Evolutionary conservation across 2,797 vertebrate species (phyloP), one percentile per base, ranked within the genome.

Genomic region (Xyrichtys novacula): DNA sequence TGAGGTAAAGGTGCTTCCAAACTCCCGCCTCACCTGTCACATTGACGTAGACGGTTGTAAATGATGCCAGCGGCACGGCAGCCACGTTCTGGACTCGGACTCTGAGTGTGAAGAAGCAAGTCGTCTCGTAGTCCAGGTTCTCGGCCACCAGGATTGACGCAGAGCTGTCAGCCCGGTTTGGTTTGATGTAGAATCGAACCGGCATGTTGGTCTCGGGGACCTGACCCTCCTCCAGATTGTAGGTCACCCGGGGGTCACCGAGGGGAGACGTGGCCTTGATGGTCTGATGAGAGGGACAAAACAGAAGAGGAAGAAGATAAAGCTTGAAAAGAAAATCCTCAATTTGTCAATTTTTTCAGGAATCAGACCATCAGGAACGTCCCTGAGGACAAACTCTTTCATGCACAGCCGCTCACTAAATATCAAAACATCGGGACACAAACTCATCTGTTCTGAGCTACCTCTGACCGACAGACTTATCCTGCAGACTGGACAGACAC

Each of bases 141-240:
- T 97, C 96, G 0, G 96, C 94, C 55, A 97, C 93, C 77, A 97
- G 89, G 80, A 97, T 93, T 52, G 95, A 95, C 3, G 95, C 96
- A 1, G 96, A 96, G 63, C 95, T 91, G 55, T 96, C 95, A 0
- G 85, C 90, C 48, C 96, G 92, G 89, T 96, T 96, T 14, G 95
- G 94, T 68, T 95, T 96, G 80, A 97, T 89, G 89, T 97, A 97
- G 92, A 97, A 97, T 16, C 92, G 92, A 55, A 96, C 93, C 3
- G 96, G 96, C 94, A 95, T 94, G 92, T 97, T 97, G 62, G 96
- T 95, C 90, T 96, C 96, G 4, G 96, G 94, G 32, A 97, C 93
- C 81, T 95, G 95, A 34, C 96, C 96, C 74, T 97, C 96, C 79
- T 96, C 96, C 83, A 97, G 91, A 79, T 95, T 95, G 72, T 96